Conservation (phyloP, 2,888 invertebrate species). For the Lampropteryx suffumata region DNA sequence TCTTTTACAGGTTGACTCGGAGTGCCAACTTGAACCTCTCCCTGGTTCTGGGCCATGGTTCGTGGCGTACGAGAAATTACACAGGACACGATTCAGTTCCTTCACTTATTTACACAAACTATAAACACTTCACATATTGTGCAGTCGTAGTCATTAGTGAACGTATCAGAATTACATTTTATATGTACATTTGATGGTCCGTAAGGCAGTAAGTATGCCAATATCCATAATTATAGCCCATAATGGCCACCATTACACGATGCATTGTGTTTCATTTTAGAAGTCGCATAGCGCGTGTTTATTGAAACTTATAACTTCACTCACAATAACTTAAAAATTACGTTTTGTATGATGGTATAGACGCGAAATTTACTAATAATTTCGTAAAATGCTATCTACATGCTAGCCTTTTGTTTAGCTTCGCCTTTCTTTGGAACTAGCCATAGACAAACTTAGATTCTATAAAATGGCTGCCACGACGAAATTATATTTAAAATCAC, state of each 20-base stretch:
- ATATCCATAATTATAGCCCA: slow-evolving; percentile 81
- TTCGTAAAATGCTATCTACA: slow-evolving; percentile 76
- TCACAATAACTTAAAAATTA: slow-evolving; percentile 49
- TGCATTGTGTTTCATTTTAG: slow-evolving; percentile 75
- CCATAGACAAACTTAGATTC: slow-evolving; percentile 69
- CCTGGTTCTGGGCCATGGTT: slow-evolving; percentile 81
- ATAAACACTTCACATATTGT: slow-evolving; percentile 64
- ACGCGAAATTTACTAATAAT: slow-evolving; percentile 59
- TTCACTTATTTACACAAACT: slow-evolving; percentile 63
- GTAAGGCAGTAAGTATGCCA: slow-evolving; percentile 77
- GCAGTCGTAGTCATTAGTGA: slow-evolving; percentile 46
- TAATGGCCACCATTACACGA: slow-evolving; percentile 84
- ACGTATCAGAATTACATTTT: slow-evolving; percentile 46
- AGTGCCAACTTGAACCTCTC: slow-evolving; percentile 79
- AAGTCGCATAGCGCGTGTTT: slow-evolving; percentile 51
- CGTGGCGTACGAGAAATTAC: slow-evolving; percentile 61
- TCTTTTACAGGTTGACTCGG: slow-evolving; percentile 79
- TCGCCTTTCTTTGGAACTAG: slow-evolving; percentile 78
- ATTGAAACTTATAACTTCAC: slow-evolving; percentile 51
- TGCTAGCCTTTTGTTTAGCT: slow-evolving; percentile 82
- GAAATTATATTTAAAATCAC: slow-evolving; percentile 54
- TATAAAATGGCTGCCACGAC: slow-evolving; percentile 80
- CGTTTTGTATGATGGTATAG: slow-evolving; percentile 52
- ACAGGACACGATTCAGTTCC: slow-evolving; percentile 57
- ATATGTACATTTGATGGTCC: slow-evolving; percentile 64